Percentiles rank a stretch among this genome's conserved stretches.
Evolutionary conservation across 2,888 invertebrate species (phyloP).

Genomic region (Drosophila lutescens): DNA sequence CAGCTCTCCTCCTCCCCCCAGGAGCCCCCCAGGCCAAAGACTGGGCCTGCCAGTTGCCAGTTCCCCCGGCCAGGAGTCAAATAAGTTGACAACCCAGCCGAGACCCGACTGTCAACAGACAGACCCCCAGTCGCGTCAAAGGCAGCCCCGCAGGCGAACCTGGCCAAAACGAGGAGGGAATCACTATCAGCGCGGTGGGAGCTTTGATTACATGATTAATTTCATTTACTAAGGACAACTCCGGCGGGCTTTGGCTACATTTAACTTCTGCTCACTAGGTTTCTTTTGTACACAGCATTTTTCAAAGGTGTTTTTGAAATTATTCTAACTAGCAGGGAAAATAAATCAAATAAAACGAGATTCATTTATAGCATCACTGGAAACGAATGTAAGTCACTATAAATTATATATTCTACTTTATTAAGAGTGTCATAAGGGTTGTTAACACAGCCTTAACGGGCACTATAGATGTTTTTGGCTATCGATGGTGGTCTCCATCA

Average conservation of each 20-base stretch:
- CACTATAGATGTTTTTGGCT: too few relatives aligned
- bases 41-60: constrained; percentile 1
- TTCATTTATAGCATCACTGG: too few relatives aligned
- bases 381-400: too few relatives aligned
- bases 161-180: constrained; percentile 22
- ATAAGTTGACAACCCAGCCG: constrained; percentile 66
- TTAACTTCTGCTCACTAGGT: constrained; percentile 5
- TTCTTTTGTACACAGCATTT: background rate
- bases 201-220: constrained; percentile 41
- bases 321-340: too few relatives aligned
- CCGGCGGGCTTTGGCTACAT: constrained; percentile 3
- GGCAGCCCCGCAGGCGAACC: constrained; percentile 24
- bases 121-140: constrained; percentile 34
- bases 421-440: too few relatives aligned
- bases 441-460: too few relatives aligned
- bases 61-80: constrained; percentile 57
- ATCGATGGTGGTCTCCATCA: too few relatives aligned
- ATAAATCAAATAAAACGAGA: too few relatives aligned
- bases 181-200: constrained; percentile 22
- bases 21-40: background rate
- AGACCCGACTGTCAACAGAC: constrained; percentile 68
- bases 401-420: too few relatives aligned
- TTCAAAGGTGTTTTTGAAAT: too few relatives aligned
- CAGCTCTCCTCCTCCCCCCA: constrained; percentile 25
- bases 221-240: constrained; percentile 12